These are phyloP conservation scores for Lagria hirta DNA, from an alignment of 2,888 invertebrate species.

Conservation along the genomic window DNA sequence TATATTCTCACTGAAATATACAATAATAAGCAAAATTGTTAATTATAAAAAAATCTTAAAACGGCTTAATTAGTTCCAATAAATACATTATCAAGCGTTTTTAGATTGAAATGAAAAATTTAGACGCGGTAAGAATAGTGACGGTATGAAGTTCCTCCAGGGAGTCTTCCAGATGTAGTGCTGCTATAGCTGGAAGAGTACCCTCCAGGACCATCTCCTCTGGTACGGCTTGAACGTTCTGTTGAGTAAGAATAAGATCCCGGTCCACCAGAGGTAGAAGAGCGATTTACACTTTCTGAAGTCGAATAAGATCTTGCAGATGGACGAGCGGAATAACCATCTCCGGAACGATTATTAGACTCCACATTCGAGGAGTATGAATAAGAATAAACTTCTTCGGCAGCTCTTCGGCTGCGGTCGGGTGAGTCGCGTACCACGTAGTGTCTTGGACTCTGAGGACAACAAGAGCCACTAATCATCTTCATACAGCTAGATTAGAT, in stretches of 20 bases:
- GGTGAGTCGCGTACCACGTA: slow-evolving; percentile 81
- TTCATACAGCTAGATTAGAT: no score
- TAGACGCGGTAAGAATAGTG: slow-evolving; percentile 88
- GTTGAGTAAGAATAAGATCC: slow-evolving; percentile 73
- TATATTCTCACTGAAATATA: no score
- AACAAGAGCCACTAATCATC: no score
- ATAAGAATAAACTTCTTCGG: slow-evolving; percentile 85
- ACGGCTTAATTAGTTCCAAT: no score
- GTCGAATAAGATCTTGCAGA: slow-evolving; percentile 65
- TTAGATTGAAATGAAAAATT: slow-evolving; percentile 41
- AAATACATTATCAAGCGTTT: no score
- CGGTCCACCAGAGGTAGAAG: slow-evolving; percentile 64
- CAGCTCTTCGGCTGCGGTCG: slow-evolving; percentile 67
- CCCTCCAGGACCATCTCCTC: slow-evolving; percentile 74
- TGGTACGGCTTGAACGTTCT: slow-evolving; percentile 71
- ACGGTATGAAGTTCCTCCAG: slow-evolving; percentile 79
- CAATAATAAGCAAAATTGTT: no score
- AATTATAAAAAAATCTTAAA: no score
- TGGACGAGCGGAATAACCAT: slow-evolving; percentile 63
- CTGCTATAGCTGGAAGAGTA: slow-evolving; percentile 79
- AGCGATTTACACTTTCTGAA: slow-evolving; percentile 68
- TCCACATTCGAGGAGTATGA: slow-evolving; percentile 70
- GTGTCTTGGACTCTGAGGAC: slow-evolving; percentile 84
- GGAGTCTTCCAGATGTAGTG: slow-evolving; percentile 75
- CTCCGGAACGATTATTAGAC: slow-evolving; percentile 56